phyloP scores from a whole-genome alignment of 2,113 vertebrate genomes.

The Gila orcuttii region DNA sequence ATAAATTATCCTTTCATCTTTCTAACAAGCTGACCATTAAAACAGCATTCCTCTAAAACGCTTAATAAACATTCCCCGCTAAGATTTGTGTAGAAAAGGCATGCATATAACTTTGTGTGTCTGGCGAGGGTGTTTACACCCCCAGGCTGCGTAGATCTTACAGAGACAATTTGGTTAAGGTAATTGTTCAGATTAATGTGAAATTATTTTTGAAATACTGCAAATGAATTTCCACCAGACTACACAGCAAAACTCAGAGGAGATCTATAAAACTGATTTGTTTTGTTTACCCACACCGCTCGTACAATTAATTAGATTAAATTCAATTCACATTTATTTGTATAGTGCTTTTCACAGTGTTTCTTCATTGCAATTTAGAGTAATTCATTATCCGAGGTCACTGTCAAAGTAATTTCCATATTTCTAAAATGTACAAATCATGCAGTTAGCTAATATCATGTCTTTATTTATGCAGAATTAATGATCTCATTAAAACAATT shows the following conservation, averaged over 20 bases:
- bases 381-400: too few relatives aligned
- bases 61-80: neutral
- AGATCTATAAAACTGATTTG: slow-evolving; percentile 20
- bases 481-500: too few relatives aligned
- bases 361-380: too few relatives aligned
- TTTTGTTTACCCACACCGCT: neutral
- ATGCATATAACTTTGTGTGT: neutral
- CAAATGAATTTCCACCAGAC: slow-evolving; percentile 17
- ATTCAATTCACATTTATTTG: too few relatives aligned
- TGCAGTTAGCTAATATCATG: too few relatives aligned
- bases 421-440: too few relatives aligned
- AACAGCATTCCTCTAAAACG: neutral
- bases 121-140: neutral
- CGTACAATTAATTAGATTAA: neutral
- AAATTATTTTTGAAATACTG: neutral
- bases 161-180: slow-evolving; percentile 14
- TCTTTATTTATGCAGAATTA: too few relatives aligned
- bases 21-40: slow-evolving; percentile 25
- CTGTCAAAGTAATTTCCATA: too few relatives aligned
- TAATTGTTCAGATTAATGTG: slow-evolving; percentile 38
- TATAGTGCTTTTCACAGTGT: too few relatives aligned
- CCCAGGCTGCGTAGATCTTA: neutral
- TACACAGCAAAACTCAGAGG: neutral
- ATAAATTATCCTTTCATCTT: neutral
- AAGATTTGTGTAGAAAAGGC: neutral